Base-by-base conservation (phyloP, 1,140 invertebrate genomes). In the Drosophila sp. region DNA sequence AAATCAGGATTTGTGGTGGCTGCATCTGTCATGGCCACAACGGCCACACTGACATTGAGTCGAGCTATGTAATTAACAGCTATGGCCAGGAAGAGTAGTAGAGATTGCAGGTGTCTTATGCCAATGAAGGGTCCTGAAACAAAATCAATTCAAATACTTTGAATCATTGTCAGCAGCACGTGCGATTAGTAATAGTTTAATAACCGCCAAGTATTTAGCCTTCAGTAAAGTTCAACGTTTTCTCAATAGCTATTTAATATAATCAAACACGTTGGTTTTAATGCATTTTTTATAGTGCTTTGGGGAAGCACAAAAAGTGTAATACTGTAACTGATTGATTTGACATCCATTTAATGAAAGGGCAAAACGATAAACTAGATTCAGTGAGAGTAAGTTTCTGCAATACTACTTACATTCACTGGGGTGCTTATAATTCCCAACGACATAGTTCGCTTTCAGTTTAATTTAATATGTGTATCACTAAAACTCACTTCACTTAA, bases 21-120 rank as follows among this genome's bases (percentile, higher is more conserved):
- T 4, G 79, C 63, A 70, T 95, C 92, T 1, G 94, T 95, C 95
- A 96, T 96, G 29, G 95, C 95, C 0, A 96, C 95, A n/a, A 96
- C 93, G 0, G 94, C 94, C 61, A 96, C 95, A 38, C 95, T 95
- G 72, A 95, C 93, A 61, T 94, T 95, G 10, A 95, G 94, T 57
- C 95, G 91, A 68, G 94, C 93, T 23, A 93, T 93, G 70, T 95
- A 95, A 0, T 94, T 94, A 10, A 94, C 92, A 0, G 93, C 76
- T 74, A 95, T 94, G 1, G 94, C 93, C 7, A 95, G 61, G 72
- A 95, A 95, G 54, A 95, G 91, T n/a, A 96, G 84, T 3, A 95
- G 35, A 0, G 94, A 92, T 79, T 96, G 95, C n/a, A 93, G 66
- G 78, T 96, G 95, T 8, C 95, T 93, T 11, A 94, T 93, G 44